Evolutionary conservation across 2,888 invertebrate species (phyloP), one percentile per base, ranked within the genome.

Genomic region (Liodrosophila aerea): DNA sequence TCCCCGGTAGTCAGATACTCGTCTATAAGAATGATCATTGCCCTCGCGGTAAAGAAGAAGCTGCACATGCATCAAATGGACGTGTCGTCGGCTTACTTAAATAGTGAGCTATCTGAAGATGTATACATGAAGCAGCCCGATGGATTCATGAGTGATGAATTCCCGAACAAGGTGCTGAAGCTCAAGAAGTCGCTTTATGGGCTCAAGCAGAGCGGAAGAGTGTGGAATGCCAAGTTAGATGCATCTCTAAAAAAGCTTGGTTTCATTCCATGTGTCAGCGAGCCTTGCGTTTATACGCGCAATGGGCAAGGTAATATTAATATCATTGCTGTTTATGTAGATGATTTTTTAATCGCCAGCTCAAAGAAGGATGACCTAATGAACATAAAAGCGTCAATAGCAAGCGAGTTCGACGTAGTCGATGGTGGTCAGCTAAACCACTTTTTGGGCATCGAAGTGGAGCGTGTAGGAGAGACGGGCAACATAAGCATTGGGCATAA

Each of bases 41-140:
- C 36, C 4, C 16, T 43, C 36, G 29, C 36, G 7, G 36, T 37
- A 1, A 36, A 52, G 9, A 7, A 52, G 15, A 44, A 43, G 12
- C 13, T 47, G n/a, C 22, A 13, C 4, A 1, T 56, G 15, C 43
- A 49, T 37, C 37, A 49, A 8, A 39, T 49, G 49, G 43, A 49
- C 11, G 37, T 56, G n/a, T 50, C 31, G 4, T 13, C 31, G n/a
- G n/a, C n/a, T n/a, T n/a, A n/a, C n/a, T n/a, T n/a, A n/a, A n/a
- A n/a, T n/a, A n/a, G n/a, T n/a, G n/a, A n/a, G n/a, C n/a, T n/a
- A n/a, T n/a, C n/a, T n/a, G n/a, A n/a, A n/a, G n/a, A n/a, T n/a
- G n/a, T n/a, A n/a, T n/a, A n/a, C n/a, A n/a, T n/a, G n/a, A n/a
- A n/a, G n/a, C n/a, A n/a, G n/a, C n/a, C n/a, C n/a, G n/a, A n/a